Base-by-base conservation (phyloP, 2,113 vertebrate genomes). In the Plectropomus leopardus region DNA sequence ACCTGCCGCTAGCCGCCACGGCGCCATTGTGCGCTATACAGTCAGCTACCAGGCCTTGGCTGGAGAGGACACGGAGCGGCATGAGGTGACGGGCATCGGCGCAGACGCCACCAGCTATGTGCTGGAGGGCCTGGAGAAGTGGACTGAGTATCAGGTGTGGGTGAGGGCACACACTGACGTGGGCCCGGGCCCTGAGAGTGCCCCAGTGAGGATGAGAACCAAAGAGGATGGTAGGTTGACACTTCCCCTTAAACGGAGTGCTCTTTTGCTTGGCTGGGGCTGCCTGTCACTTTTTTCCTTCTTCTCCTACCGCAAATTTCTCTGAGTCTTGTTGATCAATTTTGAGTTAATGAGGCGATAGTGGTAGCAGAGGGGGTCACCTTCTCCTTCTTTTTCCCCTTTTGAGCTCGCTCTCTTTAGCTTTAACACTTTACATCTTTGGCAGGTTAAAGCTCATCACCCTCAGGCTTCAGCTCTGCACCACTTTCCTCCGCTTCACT, bases 61-160 rank as follows among this genome's bases (percentile, higher is more conserved):
- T 78, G 97, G 97, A 84, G 98, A 99, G 93, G 98, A 99, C 95
- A 95, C 86, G 66, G 93, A 96, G 92, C 96, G 96, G 58, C 97
- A 97, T 61, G 95, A 98, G 92, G 96, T 98, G 95, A 88, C 94
- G 40, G 95, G 94, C 93, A 96, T 99, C 92, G 93, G 95, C 61
- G 96, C 95, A 5, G 97, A 98, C 23, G 92, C 95, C 86, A 96
- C 96, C 93, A 97, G 96, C 96, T 96, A 95, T 92, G 94, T 97
- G 93, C 96, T 99, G 95, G 95, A 96, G 85, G 95, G 94, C 90
- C 95, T 99, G 96, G 98, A 99, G 96, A 99, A 99, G 94, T 99
- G 98, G 98, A 98, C 98, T 28, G 96, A 98, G 93, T 99, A 99
- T 95, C 96, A 96, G 95, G 97, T 99, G 94, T 98, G 97, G 98